phyloP scores from a whole-genome alignment of 2,113 vertebrate species.

The Cyanistes caeruleus region DNA sequence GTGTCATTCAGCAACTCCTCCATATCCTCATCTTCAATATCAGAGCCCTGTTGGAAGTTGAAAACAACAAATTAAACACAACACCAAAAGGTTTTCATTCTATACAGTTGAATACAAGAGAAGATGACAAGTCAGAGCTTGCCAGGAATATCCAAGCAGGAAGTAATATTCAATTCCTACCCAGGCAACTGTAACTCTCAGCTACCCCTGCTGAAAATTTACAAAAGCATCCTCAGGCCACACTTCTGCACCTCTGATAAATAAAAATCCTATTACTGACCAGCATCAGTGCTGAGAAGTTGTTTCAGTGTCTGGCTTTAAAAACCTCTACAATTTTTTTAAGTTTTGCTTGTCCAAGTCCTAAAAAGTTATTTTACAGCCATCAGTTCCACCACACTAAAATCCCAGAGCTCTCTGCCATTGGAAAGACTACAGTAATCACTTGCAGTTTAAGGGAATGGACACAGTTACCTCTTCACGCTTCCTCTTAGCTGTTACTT shows the following conservation, averaged over 20 bases:
- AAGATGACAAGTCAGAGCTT: neutral
- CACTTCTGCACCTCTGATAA: neutral
- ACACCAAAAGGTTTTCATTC: neutral
- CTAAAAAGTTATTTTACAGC: neutral
- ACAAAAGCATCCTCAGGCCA: neutral
- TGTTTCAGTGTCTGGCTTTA: neutral
- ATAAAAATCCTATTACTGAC: neutral
- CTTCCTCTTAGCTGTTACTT: slow-evolving; percentile 84
- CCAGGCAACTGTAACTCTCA: neutral
- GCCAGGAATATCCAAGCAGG: neutral
- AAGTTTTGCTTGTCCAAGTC: neutral
- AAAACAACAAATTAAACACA: neutral
- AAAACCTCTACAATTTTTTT: neutral
- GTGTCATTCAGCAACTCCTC: slow-evolving; percentile 90
- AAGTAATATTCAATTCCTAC: neutral
- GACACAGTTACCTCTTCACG: slow-evolving; percentile 77
- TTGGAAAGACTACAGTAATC: neutral
- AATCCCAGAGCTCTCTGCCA: neutral
- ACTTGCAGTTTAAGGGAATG: fast-evolving
- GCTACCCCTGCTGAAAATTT: neutral
- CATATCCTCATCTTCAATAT: slow-evolving; percentile 86
- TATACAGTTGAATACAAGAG: neutral
- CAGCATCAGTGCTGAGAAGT: neutral
- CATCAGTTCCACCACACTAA: neutral
- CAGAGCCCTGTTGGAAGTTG: slow-evolving; percentile 79